Percentiles rank a stretch among this genome's conserved stretches.
Evolutionary conservation across 2,888 invertebrate species (phyloP).

Genomic region (Acrobasis suavella): DNA sequence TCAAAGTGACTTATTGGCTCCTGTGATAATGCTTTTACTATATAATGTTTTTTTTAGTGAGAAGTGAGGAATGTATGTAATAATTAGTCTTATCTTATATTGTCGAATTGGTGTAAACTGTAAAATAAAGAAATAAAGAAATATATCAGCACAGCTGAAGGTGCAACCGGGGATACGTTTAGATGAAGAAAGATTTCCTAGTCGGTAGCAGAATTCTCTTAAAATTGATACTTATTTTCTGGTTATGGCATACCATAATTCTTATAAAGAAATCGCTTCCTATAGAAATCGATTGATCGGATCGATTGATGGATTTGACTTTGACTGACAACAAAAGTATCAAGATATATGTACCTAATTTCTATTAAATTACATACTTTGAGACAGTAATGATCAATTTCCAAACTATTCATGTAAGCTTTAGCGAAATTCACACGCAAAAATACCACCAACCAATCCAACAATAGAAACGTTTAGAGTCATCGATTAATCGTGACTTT

Average conservation of each 20-base stretch:
- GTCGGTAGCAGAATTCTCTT: too few relatives aligned
- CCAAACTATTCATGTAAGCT: background rate
- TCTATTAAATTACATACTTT: background rate
- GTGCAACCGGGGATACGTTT: too few relatives aligned
- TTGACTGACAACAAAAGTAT: constrained; percentile 17
- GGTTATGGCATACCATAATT: too few relatives aligned
- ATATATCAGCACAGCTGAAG: too few relatives aligned
- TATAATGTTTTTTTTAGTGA: too few relatives aligned
- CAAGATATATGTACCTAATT: background rate
- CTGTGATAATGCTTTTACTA: background rate
- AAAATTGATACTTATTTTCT: too few relatives aligned
- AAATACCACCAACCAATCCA: constrained; percentile 3
- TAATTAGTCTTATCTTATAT: too few relatives aligned
- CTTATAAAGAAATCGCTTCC: too few relatives aligned
- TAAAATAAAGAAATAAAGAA: too few relatives aligned
- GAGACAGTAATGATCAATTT: background rate
- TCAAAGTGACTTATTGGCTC: constrained; percentile 30
- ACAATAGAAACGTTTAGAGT: constrained; percentile 41
- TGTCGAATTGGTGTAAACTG: too few relatives aligned
- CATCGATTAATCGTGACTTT: constrained; percentile 63
- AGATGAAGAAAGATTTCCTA: too few relatives aligned
- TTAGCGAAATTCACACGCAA: constrained; percentile 11
- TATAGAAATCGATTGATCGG: constrained; percentile 10
- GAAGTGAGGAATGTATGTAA: too few relatives aligned
- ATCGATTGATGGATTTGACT: constrained; percentile 7